A percentile compares a stretch with the other conserved stretches of the same genome.
Evolutionary conservation across 2,113 vertebrate species (phyloP).

Genomic region (Corythoichthys intestinalis): DNA sequence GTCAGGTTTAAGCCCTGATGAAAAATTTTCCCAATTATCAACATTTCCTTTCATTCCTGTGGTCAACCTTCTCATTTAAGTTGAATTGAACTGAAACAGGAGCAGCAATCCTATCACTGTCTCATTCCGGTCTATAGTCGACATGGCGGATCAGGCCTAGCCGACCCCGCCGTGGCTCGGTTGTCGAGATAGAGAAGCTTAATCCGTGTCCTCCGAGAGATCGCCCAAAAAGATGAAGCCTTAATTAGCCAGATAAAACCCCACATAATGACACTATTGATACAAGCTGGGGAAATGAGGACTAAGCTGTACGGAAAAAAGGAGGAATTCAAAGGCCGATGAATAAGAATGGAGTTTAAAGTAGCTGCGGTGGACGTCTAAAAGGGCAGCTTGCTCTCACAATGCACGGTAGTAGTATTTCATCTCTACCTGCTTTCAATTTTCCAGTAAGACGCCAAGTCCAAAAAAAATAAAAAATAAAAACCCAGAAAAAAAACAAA

Average conservation of each 20-base stretch:
- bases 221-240: conserved; percentile 64
- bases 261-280: conserved; percentile 66
- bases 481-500: conserved; percentile 21
- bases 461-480: conserved; percentile 18
- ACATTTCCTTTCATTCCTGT: background rate
- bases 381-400: conserved; percentile 14
- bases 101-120: background rate
- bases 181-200: conserved; percentile 53
- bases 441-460: conserved; percentile 62
- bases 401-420: conserved; percentile 28
- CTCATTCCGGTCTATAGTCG: conserved; percentile 1
- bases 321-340: conserved; percentile 10
- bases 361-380: conserved; percentile 10
- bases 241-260: conserved; percentile 75
- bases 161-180: conserved; percentile 43
- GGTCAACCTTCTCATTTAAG: background rate
- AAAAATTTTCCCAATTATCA: background rate
- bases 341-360: conserved; percentile 21
- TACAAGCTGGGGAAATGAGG: conserved; percentile 55
- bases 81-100: background rate
- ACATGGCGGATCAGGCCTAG: conserved; percentile 19
- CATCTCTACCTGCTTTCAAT: conserved; percentile 64
- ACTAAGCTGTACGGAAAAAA: conserved; percentile 40
- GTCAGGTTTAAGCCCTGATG: too few relatives aligned
- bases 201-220: conserved; percentile 71